These are phyloP conservation scores for Philaethria dido DNA, from an alignment of 2,888 invertebrate genomes.

Conservation along the genomic window DNA sequence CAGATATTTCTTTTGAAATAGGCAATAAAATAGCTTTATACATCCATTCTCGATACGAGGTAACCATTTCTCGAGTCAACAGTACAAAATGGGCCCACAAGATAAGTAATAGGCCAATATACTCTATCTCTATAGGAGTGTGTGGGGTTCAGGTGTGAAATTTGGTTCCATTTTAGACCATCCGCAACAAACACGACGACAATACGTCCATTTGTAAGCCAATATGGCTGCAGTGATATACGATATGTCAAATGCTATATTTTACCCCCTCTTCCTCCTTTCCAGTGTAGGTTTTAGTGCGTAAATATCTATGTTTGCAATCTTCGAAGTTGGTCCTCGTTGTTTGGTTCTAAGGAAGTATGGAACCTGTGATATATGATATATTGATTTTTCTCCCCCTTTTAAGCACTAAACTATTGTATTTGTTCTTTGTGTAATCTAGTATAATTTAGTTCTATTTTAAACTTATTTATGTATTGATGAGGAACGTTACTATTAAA, in stretches of 20 bases:
- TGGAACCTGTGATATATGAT: not conserved
- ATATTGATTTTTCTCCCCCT: too few relatives aligned
- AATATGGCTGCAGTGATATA: constrained; percentile 61
- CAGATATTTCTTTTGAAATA: constrained; percentile 41
- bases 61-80: constrained; percentile 47
- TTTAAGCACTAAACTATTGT: too few relatives aligned
- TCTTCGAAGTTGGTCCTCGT: not conserved
- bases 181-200: constrained; percentile 58
- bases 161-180: constrained; percentile 55
- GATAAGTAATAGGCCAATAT: constrained; percentile 63
- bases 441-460: too few relatives aligned
- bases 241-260: constrained; percentile 64
- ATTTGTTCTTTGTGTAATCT: too few relatives aligned
- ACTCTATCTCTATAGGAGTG: constrained; percentile 52
- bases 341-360: not conserved
- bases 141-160: constrained; percentile 52
- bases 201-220: constrained; percentile 66
- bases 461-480: too few relatives aligned
- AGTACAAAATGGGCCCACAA: constrained; percentile 52
- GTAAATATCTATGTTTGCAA: not conserved
- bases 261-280: constrained; percentile 48
- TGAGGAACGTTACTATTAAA: too few relatives aligned
- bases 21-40: constrained; percentile 41
- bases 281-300: not conserved
- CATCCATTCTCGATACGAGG: constrained; percentile 36